Percentiles rank a stretch among this genome's conserved stretches.
Conservation (phyloP, 2,797 vertebrate species). For the Gymnoscopelus microlampas region DNA sequence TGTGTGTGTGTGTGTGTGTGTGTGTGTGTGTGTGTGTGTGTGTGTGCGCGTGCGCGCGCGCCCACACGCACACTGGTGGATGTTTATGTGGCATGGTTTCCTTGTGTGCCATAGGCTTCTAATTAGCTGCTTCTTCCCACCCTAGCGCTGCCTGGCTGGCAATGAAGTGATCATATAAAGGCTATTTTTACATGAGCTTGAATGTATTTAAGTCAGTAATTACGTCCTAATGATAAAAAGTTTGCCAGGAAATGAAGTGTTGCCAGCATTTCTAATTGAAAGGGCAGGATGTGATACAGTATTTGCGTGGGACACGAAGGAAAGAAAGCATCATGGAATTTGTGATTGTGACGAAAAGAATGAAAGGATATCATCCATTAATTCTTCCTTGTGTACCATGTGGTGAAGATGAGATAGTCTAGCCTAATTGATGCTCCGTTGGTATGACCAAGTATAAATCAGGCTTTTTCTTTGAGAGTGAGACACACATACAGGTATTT, state of each 20-base stretch:
- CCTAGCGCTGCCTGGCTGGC: conserved; percentile 28
- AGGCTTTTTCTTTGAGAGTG: too few species aligned
- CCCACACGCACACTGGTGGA: conserved; percentile 40
- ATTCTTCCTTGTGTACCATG: neutral
- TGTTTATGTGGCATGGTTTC: conserved; percentile 63
- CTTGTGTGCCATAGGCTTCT: conserved; percentile 57
- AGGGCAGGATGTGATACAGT: conserved; percentile 42
- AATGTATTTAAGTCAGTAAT: conserved; percentile 63
- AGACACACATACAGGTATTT: too few species aligned
- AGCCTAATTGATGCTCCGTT: too few species aligned
- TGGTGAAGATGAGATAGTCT: neutral
- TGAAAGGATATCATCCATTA: neutral
- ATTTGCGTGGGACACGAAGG: neutral
- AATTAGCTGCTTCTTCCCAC: conserved; percentile 60
- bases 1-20: conserved; percentile 29
- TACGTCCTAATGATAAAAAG: conserved; percentile 67
- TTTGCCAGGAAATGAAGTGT: conserved; percentile 64
- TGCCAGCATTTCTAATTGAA: conserved; percentile 58
- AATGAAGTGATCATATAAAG: conserved; percentile 66
- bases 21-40: neutral
- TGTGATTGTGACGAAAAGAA: conserved; percentile 1
- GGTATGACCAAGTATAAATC: too few species aligned
- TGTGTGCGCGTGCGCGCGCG: conserved; percentile 3
- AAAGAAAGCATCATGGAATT: conserved; percentile 40
- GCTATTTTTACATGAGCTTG: conserved; percentile 67